These are phyloP conservation scores for Mobula birostris DNA, from an alignment of 2,113 vertebrate species.

Conservation along the genomic window DNA sequence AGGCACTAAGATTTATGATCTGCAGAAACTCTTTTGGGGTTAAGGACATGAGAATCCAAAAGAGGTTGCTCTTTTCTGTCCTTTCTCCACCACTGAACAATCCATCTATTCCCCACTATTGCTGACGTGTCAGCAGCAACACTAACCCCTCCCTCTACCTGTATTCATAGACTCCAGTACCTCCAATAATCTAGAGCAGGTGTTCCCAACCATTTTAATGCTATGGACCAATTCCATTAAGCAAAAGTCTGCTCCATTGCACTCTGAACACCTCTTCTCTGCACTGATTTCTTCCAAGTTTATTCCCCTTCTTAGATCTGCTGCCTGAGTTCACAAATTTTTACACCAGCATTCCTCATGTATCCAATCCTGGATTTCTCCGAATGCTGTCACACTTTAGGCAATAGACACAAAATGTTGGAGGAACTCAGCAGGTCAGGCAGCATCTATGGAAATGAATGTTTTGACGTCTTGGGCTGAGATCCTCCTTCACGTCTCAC, in stretches of 20 bases:
- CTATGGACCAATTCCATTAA: too few species aligned
- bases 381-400: neutral
- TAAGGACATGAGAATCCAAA: neutral
- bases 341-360: neutral
- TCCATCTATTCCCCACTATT: neutral
- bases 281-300: neutral
- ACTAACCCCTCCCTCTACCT: too few species aligned
- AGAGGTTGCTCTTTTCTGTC: neutral
- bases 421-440: too few species aligned
- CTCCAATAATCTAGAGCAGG: neutral
- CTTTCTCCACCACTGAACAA: neutral
- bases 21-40: neutral
- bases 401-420: too few species aligned
- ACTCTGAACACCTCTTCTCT: neutral
- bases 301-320: neutral
- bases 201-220: too few species aligned
- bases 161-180: neutral
- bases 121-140: neutral
- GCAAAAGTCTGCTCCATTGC: neutral
- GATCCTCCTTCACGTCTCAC: too few species aligned
- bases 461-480: too few species aligned
- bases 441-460: too few species aligned
- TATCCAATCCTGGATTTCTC: too few species aligned
- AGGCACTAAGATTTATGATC: neutral
- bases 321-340: neutral